Conservation (phyloP, 2,113 vertebrate genomes). For the Chloroceryle aenea region DNA sequence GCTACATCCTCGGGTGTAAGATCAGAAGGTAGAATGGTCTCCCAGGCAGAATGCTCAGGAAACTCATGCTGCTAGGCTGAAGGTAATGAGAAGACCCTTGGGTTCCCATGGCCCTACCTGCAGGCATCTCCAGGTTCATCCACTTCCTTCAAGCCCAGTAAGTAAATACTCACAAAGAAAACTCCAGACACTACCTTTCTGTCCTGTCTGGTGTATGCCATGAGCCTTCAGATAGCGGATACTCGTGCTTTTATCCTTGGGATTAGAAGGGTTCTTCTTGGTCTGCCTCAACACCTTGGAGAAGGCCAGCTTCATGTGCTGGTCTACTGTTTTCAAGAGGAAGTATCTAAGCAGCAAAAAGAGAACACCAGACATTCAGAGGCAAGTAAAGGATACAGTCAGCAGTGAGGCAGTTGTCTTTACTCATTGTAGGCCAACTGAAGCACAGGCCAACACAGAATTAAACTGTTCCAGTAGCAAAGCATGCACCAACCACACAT, state of each 20-base stretch:
- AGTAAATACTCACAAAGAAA: not conserved
- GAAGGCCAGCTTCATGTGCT: slow-evolving; percentile 98
- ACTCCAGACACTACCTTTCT: slow-evolving; percentile 87
- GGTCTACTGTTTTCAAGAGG: slow-evolving; percentile 92
- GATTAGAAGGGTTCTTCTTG: slow-evolving; percentile 95
- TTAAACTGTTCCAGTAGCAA: not conserved
- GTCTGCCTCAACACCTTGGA: slow-evolving; percentile 97
- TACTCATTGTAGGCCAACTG: not conserved
- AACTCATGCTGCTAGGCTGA: not conserved
- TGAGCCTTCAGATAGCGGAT: slow-evolving; percentile 95
- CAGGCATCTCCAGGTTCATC: not conserved
- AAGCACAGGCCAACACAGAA: not conserved
- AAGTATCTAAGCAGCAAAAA: slow-evolving; percentile 86
- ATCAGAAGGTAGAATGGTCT: not conserved
- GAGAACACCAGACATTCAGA: slow-evolving; percentile 3
- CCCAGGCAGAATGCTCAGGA: not conserved
- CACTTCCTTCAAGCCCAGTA: slow-evolving; percentile 22
- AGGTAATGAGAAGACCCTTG: not conserved
- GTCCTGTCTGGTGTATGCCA: slow-evolving; percentile 88
- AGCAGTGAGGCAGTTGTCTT: not conserved
- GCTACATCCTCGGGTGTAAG: not conserved
- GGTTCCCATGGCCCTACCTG: not conserved
- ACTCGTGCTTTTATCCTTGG: slow-evolving; percentile 98
- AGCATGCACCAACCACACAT: not conserved
- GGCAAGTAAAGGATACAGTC: not conserved